Base-by-base conservation (phyloP, 1,140 invertebrate genomes). In the Centruroides sculpturatus region DNA sequence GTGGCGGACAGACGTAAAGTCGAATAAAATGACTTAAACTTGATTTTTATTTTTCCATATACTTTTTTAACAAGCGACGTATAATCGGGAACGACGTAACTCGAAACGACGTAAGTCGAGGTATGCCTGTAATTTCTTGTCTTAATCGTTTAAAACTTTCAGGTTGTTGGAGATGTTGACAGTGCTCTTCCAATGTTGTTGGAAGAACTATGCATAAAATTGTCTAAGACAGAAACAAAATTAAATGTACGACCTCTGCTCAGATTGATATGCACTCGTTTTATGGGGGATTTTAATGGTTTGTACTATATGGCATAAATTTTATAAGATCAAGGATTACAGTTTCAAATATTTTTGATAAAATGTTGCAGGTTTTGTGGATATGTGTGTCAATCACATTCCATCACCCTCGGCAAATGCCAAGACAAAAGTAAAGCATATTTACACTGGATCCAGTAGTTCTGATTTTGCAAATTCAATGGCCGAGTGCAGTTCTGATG, bases 141-240 rank as follows among this genome's bases (percentile, higher is more conserved):
- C 23, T 23, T 23, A 23, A 23, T 23, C 23, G 2, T 23, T 23
- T 23, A 41, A 41, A 41, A 41, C 5, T 51, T 48, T 34, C 63
- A 81, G 80, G 90, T 99, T 63, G 92, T 98, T 35, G 97, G 97
- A 0, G 96, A 99, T 78, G 96, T 99, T 3, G 97, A 99, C 71
- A 82, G 85, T 10, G 89, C 86, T 35, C 74, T 99, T 23, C 83
- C 86, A 0, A 81, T 71, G 50, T 82, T 98, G 5, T 78, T 96
- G 60, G 83, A 90, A 63, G 94, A 99, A 75, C 74, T 99, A 23
- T 89, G 89, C 23, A 93, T 99, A 60, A 84, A 86, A 70, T 75
- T 99, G 12, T 92, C 87, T 0, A 97, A 95, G 67, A 87, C 95
- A 67, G 96, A 99, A 73, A 84, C 89, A 73, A 95, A 92, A 72